Conservation (phyloP, 2,797 vertebrate species). For the Trichosurus vulpecula region DNA sequence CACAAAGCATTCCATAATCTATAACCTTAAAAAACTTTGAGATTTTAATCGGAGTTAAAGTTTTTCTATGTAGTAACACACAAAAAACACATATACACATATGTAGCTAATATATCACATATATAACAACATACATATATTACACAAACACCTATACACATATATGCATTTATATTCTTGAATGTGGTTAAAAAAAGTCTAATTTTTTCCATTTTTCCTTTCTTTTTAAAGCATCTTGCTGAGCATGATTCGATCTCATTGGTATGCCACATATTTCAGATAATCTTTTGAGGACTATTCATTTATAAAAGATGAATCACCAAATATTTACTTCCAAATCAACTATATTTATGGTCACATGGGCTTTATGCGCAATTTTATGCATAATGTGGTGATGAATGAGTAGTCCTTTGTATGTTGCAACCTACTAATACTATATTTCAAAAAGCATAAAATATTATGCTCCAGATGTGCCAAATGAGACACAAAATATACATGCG, state of each 20-base stretch:
- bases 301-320: slow-evolving; percentile 48
- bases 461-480: background rate
- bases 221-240: slow-evolving; percentile 26
- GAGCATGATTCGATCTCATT: slow-evolving; percentile 16
- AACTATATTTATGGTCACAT: slow-evolving; percentile 43
- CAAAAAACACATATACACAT: background rate
- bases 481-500: slow-evolving; percentile 9
- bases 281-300: slow-evolving; percentile 51
- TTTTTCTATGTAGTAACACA: background rate
- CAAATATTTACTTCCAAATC: slow-evolving; percentile 41
- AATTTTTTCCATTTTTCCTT: background rate
- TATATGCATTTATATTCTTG: slow-evolving; percentile 26
- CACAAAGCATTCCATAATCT: background rate
- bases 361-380: slow-evolving; percentile 22
- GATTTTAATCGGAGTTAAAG: background rate
- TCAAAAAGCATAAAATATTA: slow-evolving; percentile 39
- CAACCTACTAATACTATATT: slow-evolving; percentile 8
- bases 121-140: background rate
- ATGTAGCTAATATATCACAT: background rate
- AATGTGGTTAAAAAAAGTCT: slow-evolving; percentile 36
- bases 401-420: slow-evolving; percentile 16
- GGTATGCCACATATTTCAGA: slow-evolving; percentile 45
- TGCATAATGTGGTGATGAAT: slow-evolving; percentile 8
- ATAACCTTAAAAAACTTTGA: background rate
- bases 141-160: background rate